Evolutionary conservation across 2,113 vertebrate genomes (phyloP).

Genomic region (Laterallus jamaicensis): DNA sequence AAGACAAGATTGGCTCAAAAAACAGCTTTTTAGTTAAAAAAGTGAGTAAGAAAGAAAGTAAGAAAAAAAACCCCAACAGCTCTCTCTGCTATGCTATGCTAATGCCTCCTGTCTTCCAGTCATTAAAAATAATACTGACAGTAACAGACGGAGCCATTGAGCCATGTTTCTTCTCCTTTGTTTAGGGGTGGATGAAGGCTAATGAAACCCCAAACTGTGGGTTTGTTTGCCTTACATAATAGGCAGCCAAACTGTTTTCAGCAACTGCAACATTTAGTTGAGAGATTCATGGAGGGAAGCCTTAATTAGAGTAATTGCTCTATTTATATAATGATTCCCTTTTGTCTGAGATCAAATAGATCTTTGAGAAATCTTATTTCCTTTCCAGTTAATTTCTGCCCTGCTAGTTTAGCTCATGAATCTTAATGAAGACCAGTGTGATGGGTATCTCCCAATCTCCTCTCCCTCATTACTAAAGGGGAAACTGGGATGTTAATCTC

Average conservation of each 20-base stretch:
- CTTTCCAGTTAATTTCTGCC: constrained; percentile 50
- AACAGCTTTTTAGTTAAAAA: background rate
- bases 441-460: background rate
- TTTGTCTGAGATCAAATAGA: constrained; percentile 61
- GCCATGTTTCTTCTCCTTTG: constrained; percentile 39
- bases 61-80: too few relatives aligned
- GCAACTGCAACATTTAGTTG: constrained; percentile 30
- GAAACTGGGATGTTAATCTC: background rate
- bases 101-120: background rate
- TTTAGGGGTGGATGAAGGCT: constrained; percentile 12
- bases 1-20: background rate
- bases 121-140: background rate
- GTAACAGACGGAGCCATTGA: background rate
- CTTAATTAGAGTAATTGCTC: constrained; percentile 73
- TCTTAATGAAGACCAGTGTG: constrained; percentile 12
- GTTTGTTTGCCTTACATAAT: constrained; percentile 59
- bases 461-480: background rate
- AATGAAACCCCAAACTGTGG: constrained; percentile 1
- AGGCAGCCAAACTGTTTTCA: constrained; percentile 18
- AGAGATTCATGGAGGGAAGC: constrained; percentile 48
- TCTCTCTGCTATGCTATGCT: background rate
- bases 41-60: background rate
- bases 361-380: constrained; percentile 63
- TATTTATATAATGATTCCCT: constrained; percentile 67
- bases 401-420: constrained; percentile 50